phyloP scores from a whole-genome alignment of 2,797 vertebrate species.

The Falco berigora region DNA sequence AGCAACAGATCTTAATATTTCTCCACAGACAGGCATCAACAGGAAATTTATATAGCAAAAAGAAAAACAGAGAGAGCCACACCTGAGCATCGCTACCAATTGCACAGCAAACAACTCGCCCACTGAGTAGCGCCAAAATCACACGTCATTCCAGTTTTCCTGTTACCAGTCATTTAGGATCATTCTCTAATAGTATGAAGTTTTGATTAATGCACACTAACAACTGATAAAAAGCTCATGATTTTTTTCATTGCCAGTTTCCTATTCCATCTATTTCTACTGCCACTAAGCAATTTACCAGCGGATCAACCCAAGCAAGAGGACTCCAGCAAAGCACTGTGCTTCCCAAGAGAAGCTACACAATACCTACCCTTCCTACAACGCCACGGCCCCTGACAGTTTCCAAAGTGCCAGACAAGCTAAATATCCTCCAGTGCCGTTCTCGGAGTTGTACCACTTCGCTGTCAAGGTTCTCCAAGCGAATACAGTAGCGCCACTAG shows the following conservation, averaged over 20 bases:
- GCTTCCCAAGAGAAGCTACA: not conserved
- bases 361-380: conserved; percentile 85
- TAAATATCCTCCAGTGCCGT: conserved; percentile 98
- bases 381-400: conserved; percentile 93
- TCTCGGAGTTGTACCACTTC: conserved; percentile 96
- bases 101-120: not conserved
- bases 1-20: not conserved
- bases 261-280: not conserved
- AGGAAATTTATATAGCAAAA: not conserved
- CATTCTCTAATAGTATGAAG: not conserved
- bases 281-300: not conserved
- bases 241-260: not conserved
- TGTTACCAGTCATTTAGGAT: not conserved
- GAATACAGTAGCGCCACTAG: conserved; percentile 98
- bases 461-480: conserved; percentile 90
- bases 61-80: not conserved
- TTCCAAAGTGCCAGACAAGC: conserved; percentile 94
- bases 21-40: not conserved
- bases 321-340: not conserved
- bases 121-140: not conserved
- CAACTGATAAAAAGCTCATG: not conserved
- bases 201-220: not conserved
- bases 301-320: not conserved
- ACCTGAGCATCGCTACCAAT: not conserved
- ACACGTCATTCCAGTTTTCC: not conserved